phyloP scores from a whole-genome alignment of 2,113 vertebrate species.

The Xenopus laevis region DNA sequence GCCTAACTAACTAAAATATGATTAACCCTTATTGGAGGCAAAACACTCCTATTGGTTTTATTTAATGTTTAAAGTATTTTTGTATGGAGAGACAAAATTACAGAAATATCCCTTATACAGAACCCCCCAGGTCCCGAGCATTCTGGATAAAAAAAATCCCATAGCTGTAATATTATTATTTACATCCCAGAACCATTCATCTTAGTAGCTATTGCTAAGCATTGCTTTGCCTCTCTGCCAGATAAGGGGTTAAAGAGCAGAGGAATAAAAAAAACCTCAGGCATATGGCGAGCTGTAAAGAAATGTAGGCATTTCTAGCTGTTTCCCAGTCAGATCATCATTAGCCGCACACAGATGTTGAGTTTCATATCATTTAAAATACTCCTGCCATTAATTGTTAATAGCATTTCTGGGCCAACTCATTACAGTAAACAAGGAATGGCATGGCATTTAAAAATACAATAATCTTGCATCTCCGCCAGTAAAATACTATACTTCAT shows the following conservation, averaged over 20 bases:
- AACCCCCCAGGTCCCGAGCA: too few species aligned
- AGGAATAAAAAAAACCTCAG: background rate
- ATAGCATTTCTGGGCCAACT: constrained; percentile 8
- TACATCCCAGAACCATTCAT: too few species aligned
- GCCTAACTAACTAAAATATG: too few species aligned
- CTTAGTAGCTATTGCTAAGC: background rate
- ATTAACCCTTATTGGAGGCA: too few species aligned
- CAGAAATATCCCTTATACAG: too few species aligned
- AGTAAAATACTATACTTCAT: background rate
- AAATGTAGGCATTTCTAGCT: background rate
- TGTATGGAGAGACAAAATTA: too few species aligned
- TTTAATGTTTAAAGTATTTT: too few species aligned
- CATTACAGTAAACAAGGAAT: constrained; percentile 2
- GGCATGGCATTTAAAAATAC: constrained; percentile 11
- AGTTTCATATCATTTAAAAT: background rate
- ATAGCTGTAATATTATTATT: too few species aligned
- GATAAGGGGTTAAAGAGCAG: constrained; percentile 6
- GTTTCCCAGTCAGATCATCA: constrained; percentile 20
- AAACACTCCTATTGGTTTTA: too few species aligned
- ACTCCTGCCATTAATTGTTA: constrained; percentile 19
- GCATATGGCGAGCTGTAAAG: constrained; percentile 11
- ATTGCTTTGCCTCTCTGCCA: background rate
- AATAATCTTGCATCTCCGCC: background rate
- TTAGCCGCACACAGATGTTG: constrained; percentile 29
- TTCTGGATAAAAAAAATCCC: too few species aligned